Conservation (phyloP, 2,888 invertebrate genomes). For the Palloptera scutellata region DNA sequence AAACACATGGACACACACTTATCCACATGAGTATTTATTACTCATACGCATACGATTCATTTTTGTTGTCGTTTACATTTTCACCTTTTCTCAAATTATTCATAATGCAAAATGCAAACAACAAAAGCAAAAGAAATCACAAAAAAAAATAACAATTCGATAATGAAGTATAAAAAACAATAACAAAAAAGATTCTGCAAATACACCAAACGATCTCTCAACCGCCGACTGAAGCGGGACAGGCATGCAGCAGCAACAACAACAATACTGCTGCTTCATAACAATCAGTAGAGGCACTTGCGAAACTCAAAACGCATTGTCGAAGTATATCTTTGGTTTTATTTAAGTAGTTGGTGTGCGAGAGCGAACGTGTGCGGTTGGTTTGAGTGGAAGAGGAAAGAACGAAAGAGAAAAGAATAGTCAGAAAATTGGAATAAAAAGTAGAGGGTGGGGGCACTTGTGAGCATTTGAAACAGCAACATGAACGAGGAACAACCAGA, state of each 20-base stretch:
- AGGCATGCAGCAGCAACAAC: background rate
- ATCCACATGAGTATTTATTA: no score
- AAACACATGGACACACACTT: no score
- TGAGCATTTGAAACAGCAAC: background rate
- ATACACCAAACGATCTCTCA: background rate
- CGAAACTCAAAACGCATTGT: background rate
- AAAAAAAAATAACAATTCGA: no score
- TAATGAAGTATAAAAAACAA: background rate
- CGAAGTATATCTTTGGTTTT: background rate
- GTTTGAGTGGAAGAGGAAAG: constrained; percentile 9
- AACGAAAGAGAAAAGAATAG: background rate
- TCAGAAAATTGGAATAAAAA: no score
- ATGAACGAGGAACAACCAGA: no score
- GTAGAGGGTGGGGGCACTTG: background rate
- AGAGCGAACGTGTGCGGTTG: constrained; percentile 27
- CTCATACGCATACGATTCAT: no score
- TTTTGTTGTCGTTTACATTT: no score
- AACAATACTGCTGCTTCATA: background rate
- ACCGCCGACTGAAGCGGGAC: background rate
- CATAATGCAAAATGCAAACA: background rate
- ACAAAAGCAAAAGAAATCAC: background rate
- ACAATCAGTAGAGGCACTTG: background rate
- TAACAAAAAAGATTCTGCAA: background rate
- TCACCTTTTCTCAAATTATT: no score
- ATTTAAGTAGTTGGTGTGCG: constrained; percentile 28